Conservation (phyloP, 1,140 invertebrate genomes). For the Calliphora vicina region DNA sequence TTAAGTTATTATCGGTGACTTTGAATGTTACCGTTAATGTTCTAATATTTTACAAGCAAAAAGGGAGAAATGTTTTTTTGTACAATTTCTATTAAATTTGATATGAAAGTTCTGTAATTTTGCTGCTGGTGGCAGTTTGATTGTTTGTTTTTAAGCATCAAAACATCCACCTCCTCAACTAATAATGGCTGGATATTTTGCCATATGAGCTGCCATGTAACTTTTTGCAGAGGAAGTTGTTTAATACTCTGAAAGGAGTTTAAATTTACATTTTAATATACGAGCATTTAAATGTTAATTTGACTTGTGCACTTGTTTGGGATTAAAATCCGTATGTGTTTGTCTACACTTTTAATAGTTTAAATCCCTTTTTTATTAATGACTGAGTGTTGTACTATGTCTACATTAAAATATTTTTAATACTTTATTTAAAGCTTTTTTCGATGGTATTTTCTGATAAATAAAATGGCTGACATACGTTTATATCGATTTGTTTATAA, state of each 20-base stretch:
- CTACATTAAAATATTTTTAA: not conserved
- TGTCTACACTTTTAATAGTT: not conserved
- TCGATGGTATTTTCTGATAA: not conserved
- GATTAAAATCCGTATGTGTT: not conserved
- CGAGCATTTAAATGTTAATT: slow-evolving; percentile 1
- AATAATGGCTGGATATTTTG: not conserved
- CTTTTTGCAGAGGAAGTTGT: no score
- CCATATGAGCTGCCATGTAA: no score
- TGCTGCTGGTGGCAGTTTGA: not conserved
- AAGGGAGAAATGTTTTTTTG: not conserved
- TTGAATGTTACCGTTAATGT: slow-evolving; percentile 31
- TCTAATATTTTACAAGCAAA: not conserved
- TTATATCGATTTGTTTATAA: no score
- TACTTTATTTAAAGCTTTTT: not conserved
- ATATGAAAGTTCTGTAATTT: not conserved
- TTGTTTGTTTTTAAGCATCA: not conserved
- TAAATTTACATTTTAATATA: not conserved
- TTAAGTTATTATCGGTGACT: slow-evolving; percentile 61
- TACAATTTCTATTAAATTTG: not conserved
- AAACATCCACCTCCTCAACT: not conserved
- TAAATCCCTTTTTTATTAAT: not conserved
- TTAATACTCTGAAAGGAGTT: no score
- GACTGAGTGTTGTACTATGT: not conserved
- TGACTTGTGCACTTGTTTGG: not conserved
- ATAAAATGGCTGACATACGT: not conserved